Conservation (phyloP, 2,888 invertebrate species). For the Conomelus anceps region DNA sequence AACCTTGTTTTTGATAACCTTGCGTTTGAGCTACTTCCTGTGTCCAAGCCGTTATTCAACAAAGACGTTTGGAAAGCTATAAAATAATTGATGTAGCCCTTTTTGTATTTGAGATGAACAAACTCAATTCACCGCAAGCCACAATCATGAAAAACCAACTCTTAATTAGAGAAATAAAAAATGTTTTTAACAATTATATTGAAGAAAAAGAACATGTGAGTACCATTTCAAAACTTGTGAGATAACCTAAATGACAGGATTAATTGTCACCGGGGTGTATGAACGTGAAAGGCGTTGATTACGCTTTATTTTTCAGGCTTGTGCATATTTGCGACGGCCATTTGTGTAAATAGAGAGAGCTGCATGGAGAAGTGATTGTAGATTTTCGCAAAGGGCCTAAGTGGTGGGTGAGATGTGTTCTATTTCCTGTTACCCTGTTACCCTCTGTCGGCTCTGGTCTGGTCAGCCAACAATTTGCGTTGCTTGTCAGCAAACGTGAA, state of each 20-base stretch:
- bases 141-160: too few relatives aligned
- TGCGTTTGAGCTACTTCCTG: too few relatives aligned
- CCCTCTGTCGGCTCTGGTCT: neutral
- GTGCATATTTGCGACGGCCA: neutral
- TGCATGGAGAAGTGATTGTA: neutral
- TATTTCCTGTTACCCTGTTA: neutral
- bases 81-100: too few relatives aligned
- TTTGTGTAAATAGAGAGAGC: neutral
- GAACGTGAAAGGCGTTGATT: neutral
- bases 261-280: neutral
- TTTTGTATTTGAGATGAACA: too few relatives aligned
- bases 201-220: too few relatives aligned
- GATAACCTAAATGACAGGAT: neutral
- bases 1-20: too few relatives aligned
- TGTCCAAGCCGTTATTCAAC: too few relatives aligned
- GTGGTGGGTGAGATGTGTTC: neutral
- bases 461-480: constrained; percentile 3
- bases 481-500: constrained; percentile 12
- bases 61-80: too few relatives aligned
- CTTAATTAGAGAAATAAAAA: too few relatives aligned
- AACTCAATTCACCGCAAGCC: too few relatives aligned
- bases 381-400: neutral
- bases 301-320: neutral
- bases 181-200: too few relatives aligned
- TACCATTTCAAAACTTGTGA: too few relatives aligned